phyloP scores from a whole-genome alignment of 2,888 invertebrate species.

The Nebria brevicollis region DNA sequence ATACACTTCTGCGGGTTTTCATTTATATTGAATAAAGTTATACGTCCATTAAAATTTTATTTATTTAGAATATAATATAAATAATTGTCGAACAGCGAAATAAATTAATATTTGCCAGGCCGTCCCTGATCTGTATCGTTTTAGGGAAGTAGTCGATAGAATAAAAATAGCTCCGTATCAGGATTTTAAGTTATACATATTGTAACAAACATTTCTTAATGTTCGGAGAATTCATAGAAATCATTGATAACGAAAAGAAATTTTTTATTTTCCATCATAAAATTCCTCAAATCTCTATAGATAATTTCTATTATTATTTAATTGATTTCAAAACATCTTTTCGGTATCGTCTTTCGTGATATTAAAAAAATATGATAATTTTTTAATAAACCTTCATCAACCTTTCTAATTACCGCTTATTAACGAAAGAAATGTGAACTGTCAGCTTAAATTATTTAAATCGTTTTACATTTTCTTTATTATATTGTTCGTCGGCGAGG shows the following conservation, averaged over 20 bases:
- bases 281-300: neutral
- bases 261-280: neutral
- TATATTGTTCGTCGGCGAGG: conserved; percentile 16
- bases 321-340: neutral
- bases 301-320: neutral
- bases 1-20: too few species aligned
- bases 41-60: too few species aligned
- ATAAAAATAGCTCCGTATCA: neutral
- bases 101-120: too few species aligned
- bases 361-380: neutral
- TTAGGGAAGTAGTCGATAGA: neutral
- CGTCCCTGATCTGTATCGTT: neutral
- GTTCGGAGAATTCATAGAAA: neutral
- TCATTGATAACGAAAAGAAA: neutral
- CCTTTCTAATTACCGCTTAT: neutral
- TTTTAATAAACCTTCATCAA: conserved; percentile 1
- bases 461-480: conserved; percentile 14
- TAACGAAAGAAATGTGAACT: conserved; percentile 2
- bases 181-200: neutral
- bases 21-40: too few species aligned
- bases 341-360: neutral
- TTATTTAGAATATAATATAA: too few species aligned
- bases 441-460: conserved; percentile 16
- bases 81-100: too few species aligned
- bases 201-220: neutral